These are phyloP conservation scores for Germaria angustata DNA, from an alignment of 2,888 invertebrate species.

Conservation along the genomic window DNA sequence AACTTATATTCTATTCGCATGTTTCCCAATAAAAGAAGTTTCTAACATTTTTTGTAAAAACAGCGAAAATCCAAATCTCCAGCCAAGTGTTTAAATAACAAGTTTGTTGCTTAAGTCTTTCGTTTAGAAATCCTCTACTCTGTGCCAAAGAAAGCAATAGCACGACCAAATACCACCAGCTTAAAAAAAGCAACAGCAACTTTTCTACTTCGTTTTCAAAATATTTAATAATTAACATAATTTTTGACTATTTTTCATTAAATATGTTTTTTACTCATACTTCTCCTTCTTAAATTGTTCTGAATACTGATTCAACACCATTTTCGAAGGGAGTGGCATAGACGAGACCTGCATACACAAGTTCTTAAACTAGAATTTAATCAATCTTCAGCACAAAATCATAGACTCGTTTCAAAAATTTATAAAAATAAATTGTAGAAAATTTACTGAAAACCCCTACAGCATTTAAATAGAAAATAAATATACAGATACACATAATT, in stretches of 20 bases:
- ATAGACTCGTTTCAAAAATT: neutral
- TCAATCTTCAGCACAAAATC: neutral
- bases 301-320: neutral
- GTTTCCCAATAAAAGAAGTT: constrained; percentile 3
- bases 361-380: neutral
- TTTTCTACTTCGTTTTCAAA: neutral
- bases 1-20: neutral
- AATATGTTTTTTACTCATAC: neutral
- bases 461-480: neutral
- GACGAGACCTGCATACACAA: neutral
- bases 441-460: neutral
- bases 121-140: constrained; percentile 6
- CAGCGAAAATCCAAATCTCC: neutral
- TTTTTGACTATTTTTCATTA: constrained; percentile 7
- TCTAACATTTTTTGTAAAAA: constrained; percentile 28
- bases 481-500: too few relatives aligned
- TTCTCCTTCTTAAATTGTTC: constrained; percentile 1
- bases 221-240: constrained; percentile 51
- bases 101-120: constrained; percentile 64
- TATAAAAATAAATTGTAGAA: neutral
- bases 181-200: neutral
- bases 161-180: neutral
- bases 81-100: constrained; percentile 39
- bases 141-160: neutral
- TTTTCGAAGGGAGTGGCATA: constrained; percentile 54